Conservation (phyloP, 2,113 vertebrate genomes). For the Bungarus multicinctus region DNA sequence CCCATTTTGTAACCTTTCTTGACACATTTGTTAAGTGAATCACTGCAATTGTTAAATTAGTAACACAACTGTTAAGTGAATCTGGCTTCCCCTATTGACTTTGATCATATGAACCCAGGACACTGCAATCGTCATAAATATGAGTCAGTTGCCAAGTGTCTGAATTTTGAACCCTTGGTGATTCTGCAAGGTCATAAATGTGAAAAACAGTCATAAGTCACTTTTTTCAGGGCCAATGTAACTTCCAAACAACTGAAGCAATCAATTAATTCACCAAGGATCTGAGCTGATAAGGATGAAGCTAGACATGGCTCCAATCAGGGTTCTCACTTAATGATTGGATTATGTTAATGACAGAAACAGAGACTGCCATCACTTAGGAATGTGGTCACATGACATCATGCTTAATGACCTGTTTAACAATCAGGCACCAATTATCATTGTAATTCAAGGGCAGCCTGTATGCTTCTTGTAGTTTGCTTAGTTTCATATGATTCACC, state of each 20-base stretch:
- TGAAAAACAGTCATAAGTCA: not conserved
- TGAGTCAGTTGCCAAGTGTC: not conserved
- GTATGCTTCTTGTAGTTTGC: not conserved
- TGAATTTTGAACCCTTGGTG: not conserved
- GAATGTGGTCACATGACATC: not conserved
- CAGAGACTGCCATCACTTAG: not conserved
- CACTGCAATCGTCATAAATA: not conserved
- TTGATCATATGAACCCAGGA: not conserved
- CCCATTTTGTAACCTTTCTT: not conserved
- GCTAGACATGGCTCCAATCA: not conserved
- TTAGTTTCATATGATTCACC: conserved; percentile 23
- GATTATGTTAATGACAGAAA: not conserved
- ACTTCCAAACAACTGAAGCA: not conserved
- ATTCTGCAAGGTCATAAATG: not conserved
- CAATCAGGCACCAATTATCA: not conserved
- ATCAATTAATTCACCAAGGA: not conserved
- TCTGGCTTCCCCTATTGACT: not conserved
- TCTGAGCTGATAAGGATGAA: not conserved
- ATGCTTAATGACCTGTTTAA: not conserved
- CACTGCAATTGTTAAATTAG: not conserved
- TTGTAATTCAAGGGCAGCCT: not conserved
- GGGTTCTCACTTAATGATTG: not conserved
- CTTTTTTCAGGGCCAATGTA: not conserved
- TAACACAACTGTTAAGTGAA: not conserved
- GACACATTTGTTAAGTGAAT: not conserved